Percentiles rank a stretch among this genome's conserved stretches.
These are phyloP conservation scores for Neopipo cinnamomea DNA, from an alignment of 2,113 vertebrate species.

Conservation along the genomic window DNA sequence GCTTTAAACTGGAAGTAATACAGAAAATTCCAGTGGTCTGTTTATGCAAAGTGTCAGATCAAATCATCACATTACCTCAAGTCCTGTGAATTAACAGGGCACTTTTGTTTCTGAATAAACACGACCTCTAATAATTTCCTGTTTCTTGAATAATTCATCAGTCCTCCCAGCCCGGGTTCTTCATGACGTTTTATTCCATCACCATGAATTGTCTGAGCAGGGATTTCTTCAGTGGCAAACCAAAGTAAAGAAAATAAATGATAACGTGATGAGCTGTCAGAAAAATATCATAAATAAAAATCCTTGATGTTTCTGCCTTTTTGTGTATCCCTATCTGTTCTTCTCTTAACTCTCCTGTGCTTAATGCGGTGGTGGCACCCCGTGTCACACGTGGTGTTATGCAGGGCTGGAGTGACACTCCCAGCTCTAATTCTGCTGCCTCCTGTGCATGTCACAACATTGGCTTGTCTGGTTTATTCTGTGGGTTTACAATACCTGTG, in stretches of 20 bases:
- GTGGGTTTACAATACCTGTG: background rate
- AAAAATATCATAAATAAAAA: background rate
- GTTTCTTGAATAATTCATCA: slow-evolving; percentile 29
- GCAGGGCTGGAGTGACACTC: background rate
- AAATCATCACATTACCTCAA: background rate
- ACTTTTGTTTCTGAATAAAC: slow-evolving; percentile 47
- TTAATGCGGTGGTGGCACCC: background rate
- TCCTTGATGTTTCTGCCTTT: background rate
- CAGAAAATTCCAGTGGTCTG: background rate
- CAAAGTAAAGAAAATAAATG: background rate
- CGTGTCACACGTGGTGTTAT: accelerated
- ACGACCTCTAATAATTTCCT: background rate
- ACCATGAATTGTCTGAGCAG: background rate
- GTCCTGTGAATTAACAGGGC: slow-evolving; percentile 11
- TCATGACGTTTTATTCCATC: background rate
- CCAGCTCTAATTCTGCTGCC: background rate
- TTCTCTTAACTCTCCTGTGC: background rate
- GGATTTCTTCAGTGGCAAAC: background rate
- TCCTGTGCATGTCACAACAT: background rate
- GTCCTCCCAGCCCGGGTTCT: background rate
- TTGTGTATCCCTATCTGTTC: background rate
- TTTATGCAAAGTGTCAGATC: slow-evolving; percentile 33
- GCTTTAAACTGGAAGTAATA: slow-evolving; percentile 43
- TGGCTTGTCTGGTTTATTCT: background rate
- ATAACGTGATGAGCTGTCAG: background rate